Base-by-base conservation (phyloP, 2,797 vertebrate genomes). In the Semaprochilodus insignis region DNA sequence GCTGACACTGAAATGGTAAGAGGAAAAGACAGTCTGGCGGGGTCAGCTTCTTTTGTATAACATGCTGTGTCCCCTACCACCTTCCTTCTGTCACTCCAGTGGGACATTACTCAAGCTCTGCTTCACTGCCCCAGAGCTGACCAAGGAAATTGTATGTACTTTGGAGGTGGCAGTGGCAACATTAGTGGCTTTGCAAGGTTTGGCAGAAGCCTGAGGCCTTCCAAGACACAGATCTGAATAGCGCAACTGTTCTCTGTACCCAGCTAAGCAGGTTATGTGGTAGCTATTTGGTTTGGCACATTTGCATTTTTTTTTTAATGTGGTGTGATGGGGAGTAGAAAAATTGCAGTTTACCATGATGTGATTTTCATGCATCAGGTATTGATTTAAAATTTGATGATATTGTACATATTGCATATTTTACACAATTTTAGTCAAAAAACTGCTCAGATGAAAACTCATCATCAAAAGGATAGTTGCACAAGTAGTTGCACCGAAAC, bases 121-220 rank as follows among this genome's bases (percentile, higher is more conserved):
- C 78, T 80, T 31, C 84, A 76, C 65, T 81, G 83, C 77, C 83
- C 67, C 82, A 69, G 77, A 69, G 16, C 10, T 34, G 36, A 87
- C 13, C 60, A 77, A 78, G 59, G 1, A 85, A 60, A 55, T 69
- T 36, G 92, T 91, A 86, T 77, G 78, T 85, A 91, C 19, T 48
- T 70, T 81, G 34, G 55, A 51, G 59, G 66, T 60, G 36, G 63
- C 57, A 31, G 66, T 74, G 25, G 54, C 48, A 79, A 83, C 86
- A 77, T 83, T 67, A 74, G 69, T 86, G 75, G 80, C 74, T 90
- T 87, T 86, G 70, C 83, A 81, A 91, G 88, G 59, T 77, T 82
- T 57, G 67, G 13, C 60, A 70, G 77, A 19, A 76, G 83, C 74
- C 81, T 59, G 36, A 8, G 69, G 25, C 25, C 78, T 77, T 87